Base-by-base conservation (phyloP, 1,140 invertebrate species). In the Ditylenchus dipsaci region DNA sequence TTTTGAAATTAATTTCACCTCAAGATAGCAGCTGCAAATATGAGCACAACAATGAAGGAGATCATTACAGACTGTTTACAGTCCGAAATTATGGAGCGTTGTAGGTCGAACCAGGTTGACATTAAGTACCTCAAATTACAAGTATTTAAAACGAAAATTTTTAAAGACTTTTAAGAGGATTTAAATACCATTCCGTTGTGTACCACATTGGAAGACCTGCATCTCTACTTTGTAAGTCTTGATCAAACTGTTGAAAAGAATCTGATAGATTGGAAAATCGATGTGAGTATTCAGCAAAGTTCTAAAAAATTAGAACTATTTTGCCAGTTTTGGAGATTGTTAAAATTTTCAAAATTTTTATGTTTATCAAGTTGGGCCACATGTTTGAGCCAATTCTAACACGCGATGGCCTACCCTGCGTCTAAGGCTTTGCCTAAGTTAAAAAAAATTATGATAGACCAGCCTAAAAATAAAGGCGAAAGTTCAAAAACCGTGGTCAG, bases 21-120 rank as follows among this genome's bases (percentile, higher is more conserved):
- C 47, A 62, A 67, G 57, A 72, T 73, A n/a, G 53, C 65, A 21
- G 69, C 67, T 29, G 79, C 78, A 58, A 81, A 82, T 27, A 79
- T 29, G 19, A 76, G 67, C 1, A 82, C 79, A 7, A 81, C 79
- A 17, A 69, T 9, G 11, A 82, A 65, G 7, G 80, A 82, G 13
- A 79, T 59, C n/a, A 75, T 23, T 43, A 82, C 68, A 29, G 76
- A 79, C 43, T 63, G 59, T 30, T 72, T 27, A 30, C 66, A 81
- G 47, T 82, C 79, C 1, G 69, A 60, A 15, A 81, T 75, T 33
- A 81, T 77, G 30, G 80, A 72, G 26, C 75, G 69, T 53, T 79
- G 79, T n/a, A 81, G 45, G 69, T 81, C 79, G 69, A 73, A 81
- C 79, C 79, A 81, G 11, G 78, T 82, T 8, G 76, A 76, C 79